phyloP scores from a whole-genome alignment of 1,140 invertebrate genomes.

The Littorina saxatilis region DNA sequence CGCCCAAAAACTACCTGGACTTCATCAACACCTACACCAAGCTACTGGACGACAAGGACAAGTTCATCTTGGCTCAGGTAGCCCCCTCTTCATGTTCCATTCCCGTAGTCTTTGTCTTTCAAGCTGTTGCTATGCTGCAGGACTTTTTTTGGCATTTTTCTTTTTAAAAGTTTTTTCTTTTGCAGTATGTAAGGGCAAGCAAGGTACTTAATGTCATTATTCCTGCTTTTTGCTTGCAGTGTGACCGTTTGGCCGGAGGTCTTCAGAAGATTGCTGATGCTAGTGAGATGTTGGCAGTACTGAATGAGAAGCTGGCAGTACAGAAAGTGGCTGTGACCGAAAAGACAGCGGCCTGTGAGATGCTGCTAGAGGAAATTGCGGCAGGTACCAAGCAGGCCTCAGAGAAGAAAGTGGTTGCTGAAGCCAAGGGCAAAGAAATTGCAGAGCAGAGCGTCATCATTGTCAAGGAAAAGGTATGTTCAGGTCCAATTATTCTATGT shows the following conservation, averaged over 20 bases:
- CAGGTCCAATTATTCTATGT: neutral
- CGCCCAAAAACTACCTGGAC: conserved; percentile 93
- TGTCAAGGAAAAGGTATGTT: conserved; percentile 82
- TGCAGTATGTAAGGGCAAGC: too few species aligned
- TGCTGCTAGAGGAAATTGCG: conserved; percentile 82
- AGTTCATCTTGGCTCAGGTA: conserved; percentile 82
- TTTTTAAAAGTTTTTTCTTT: neutral
- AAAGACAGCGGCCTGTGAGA: conserved; percentile 86
- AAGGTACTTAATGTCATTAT: too few species aligned
- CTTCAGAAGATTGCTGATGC: conserved; percentile 88
- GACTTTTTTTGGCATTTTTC: neutral
- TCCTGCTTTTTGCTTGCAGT: too few species aligned
- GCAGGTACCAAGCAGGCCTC: conserved; percentile 81
- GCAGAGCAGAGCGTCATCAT: conserved; percentile 87
- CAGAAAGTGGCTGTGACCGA: conserved; percentile 86
- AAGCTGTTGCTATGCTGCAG: neutral
- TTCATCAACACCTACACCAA: conserved; percentile 87
- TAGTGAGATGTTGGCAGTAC: conserved; percentile 82
- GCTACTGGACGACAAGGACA: conserved; percentile 84
- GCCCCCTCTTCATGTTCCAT: conserved; percentile 9
- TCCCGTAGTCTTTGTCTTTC: neutral
- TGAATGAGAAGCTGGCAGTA: conserved; percentile 85
- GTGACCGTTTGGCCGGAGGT: conserved; percentile 83
- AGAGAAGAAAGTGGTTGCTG: conserved; percentile 86
- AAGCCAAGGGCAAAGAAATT: conserved; percentile 86